Evolutionary conservation across 2,797 vertebrate genomes (phyloP), one percentile per base, ranked within the genome.

Genomic region (Melanotaenia pygmaea): DNA sequence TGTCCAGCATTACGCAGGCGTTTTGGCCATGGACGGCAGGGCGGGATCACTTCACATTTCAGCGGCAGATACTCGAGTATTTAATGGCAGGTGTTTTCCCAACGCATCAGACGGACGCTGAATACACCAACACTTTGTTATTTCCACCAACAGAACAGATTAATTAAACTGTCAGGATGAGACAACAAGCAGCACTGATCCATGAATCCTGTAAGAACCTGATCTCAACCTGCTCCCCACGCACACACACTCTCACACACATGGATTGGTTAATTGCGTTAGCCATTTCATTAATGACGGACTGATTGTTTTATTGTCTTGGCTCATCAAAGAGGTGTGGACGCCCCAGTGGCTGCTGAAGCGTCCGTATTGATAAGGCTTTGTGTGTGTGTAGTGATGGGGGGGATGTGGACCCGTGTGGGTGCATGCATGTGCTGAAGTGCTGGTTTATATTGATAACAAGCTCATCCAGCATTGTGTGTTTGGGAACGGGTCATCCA

Each of bases 301-400:
- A 70, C 81, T 92, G 89, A 91, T 93, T 93, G 91, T 92, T 94
- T 94, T 93, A 90, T 93, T 92, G 91, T 92, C 84, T 82, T 84
- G 84, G 84, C 84, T 86, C 80, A 84, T 93, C 89, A 90, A 90
- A 91, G 86, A 78, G 74, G 86, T 73, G 88, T 88, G 90, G 87
- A 86, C 71, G 85, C 89, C 86, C 86, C 85, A 76, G 81, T 89
- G 89, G 86, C 83, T 91, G 91, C 83, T 87, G 86, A 90, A 90
- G 81, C 83, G 73, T 85, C 84, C 60, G 51, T 88, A 92, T 92
- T 90, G 93, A 94, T 94, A 94, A 94, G 92, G 72, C 63, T 87
- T 70, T 86, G 81, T 90, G 77, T 79, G 54, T 79, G 68, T 74
- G 13, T 45, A 53, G 30, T 73, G 70, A 61, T 20, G 40, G 68